Evolutionary conservation across 2,888 invertebrate species (phyloP).

Genomic region (Liopterus haemorrhoidalis): DNA sequence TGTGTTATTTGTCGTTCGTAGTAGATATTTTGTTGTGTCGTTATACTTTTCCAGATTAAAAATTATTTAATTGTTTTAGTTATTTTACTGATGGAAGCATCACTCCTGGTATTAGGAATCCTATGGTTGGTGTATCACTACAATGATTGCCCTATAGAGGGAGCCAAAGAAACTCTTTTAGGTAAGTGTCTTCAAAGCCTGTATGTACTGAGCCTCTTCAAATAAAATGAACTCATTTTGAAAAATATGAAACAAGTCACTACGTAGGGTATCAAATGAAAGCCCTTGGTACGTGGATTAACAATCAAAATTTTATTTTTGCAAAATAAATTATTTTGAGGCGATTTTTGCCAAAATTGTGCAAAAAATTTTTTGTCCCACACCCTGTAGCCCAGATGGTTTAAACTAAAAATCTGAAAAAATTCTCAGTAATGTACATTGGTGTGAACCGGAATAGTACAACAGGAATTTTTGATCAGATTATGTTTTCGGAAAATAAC

Average conservation of each 20-base stretch:
- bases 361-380: no score
- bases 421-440: no score
- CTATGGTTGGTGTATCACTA: constrained; percentile 67
- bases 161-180: constrained; percentile 66
- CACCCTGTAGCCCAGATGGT: no score
- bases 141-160: constrained; percentile 59
- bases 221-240: neutral
- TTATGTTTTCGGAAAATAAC: no score
- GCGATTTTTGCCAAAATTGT: no score
- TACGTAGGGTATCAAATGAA: no score
- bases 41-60: neutral
- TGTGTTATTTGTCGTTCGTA: neutral
- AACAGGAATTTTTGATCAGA: no score
- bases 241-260: neutral
- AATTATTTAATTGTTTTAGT: constrained; percentile 52
- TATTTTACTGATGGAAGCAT: constrained; percentile 65
- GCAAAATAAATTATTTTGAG: no score
- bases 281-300: no score
- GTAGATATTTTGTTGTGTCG: neutral
- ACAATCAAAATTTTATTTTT: no score
- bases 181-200: constrained; percentile 51
- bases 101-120: constrained; percentile 67
- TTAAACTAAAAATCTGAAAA: no score
- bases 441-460: no score
- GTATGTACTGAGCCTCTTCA: neutral